phyloP scores from a whole-genome alignment of 1,140 invertebrate species.

The Phymastichus coffea region DNA sequence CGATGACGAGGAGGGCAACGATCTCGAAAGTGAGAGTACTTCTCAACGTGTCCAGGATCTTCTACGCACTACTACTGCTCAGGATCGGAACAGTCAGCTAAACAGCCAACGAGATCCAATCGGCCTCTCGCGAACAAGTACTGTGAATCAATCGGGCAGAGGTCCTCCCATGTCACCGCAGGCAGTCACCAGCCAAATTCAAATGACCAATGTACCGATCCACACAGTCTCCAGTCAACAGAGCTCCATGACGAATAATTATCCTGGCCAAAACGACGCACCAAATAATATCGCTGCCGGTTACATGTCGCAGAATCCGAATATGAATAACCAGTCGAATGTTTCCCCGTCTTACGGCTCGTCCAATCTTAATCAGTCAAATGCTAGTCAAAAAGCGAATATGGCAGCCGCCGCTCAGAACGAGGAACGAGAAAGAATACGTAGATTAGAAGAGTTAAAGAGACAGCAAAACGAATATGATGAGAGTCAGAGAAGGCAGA shows the following conservation, averaged over 20 bases:
- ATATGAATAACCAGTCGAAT: constrained; percentile 31
- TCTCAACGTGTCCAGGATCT: constrained; percentile 55
- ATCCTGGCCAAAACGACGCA: constrained; percentile 34
- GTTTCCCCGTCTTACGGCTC: constrained; percentile 37
- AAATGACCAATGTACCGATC: constrained; percentile 40
- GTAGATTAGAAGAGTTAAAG: constrained; percentile 59
- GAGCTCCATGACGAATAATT: constrained; percentile 36
- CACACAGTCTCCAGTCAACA: constrained; percentile 40
- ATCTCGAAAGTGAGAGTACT: constrained; percentile 46
- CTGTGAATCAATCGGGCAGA: constrained; percentile 47
- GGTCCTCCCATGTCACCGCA: constrained; percentile 35
- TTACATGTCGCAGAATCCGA: constrained; percentile 32
- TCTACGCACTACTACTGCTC: constrained; percentile 46
- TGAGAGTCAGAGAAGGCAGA: constrained; percentile 51
- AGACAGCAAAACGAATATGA: constrained; percentile 57
- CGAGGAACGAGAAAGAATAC: constrained; percentile 57
- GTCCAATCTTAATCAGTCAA: constrained; percentile 34
- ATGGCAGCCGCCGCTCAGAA: constrained; percentile 31
- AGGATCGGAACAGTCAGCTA: constrained; percentile 42
- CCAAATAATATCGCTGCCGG: constrained; percentile 3
- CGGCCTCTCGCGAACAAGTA: constrained; percentile 36
- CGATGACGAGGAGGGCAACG: constrained; percentile 66
- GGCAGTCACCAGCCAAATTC: constrained; percentile 42
- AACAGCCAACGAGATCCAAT: constrained; percentile 7
- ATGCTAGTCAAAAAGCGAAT: constrained; percentile 38